A percentile compares a stretch with the other conserved stretches of the same genome.
Evolutionary conservation across 1,140 invertebrate genomes (phyloP).

Genomic region (Pomacea maculata): DNA sequence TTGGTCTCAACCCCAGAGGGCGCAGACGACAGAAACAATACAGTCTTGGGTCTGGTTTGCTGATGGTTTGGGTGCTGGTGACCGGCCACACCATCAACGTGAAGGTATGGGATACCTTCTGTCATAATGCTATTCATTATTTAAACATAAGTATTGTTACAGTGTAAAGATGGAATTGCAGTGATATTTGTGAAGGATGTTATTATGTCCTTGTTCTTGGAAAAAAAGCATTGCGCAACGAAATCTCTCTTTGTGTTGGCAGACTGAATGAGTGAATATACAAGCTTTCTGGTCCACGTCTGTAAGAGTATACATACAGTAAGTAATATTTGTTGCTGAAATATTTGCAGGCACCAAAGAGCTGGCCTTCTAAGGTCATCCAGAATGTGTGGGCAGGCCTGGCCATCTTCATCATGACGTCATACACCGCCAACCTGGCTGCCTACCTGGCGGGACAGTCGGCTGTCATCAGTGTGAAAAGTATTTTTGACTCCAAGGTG

Average conservation of each 20-base stretch:
- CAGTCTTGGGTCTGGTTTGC: slow-evolving; percentile 79
- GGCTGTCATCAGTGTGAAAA: slow-evolving; percentile 39
- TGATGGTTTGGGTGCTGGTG: slow-evolving; percentile 86
- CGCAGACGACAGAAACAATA: slow-evolving; percentile 91
- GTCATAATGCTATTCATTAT: too few species aligned
- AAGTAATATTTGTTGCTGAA: too few species aligned
- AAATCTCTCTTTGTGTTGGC: too few species aligned
- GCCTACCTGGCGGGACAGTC: slow-evolving; percentile 83
- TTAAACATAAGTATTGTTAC: too few species aligned
- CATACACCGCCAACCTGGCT: slow-evolving; percentile 93
- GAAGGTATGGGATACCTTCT: slow-evolving; percentile 23
- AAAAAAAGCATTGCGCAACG: too few species aligned
- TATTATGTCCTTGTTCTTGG: too few species aligned
- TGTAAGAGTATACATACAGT: too few species aligned
- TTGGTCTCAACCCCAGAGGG: slow-evolving; percentile 94
- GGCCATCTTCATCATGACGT: slow-evolving; percentile 92
- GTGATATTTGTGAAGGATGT: too few species aligned
- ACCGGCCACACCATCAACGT: slow-evolving; percentile 51
- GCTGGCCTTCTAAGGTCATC: slow-evolving; percentile 87
- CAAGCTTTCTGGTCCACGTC: too few species aligned
- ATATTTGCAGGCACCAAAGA: slow-evolving; percentile 79
- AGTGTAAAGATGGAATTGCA: too few species aligned
- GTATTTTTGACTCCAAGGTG: slow-evolving; percentile 52
- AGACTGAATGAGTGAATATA: too few species aligned
- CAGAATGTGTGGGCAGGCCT: slow-evolving; percentile 92